Base-by-base conservation (phyloP, 1,140 invertebrate genomes). In the Heliconius congener region DNA sequence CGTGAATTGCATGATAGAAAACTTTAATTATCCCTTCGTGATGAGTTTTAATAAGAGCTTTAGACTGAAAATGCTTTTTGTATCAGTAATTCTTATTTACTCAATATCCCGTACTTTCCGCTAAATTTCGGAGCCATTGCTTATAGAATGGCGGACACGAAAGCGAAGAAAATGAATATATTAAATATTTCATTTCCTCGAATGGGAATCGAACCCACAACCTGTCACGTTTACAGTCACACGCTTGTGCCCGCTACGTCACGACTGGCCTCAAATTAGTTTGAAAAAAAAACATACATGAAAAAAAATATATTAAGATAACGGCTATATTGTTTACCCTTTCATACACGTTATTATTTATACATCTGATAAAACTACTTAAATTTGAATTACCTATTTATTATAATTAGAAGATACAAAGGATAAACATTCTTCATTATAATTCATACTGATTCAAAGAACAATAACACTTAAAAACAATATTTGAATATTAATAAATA, bases 1-100 rank as follows among this genome's bases (percentile, higher is more conserved):
- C 90, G 89, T 91, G 86, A 84, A 88, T 85, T 84, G 82, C 83
- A 87, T 87, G 84, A 91, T 87, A 77, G 81, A 83, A 86, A 91
- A 92, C 86, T 93, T 91, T 86, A 82, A 85, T 85, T 86, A 83
- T 86, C 77, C 85, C 76, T 85, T 83, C 74, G 87, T 91, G 60
- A 66, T 88, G 81, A 86, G 88, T 88, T 90, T 88, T 88, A 77
- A 80, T 75, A 76, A 73, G n/a, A 66, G 46, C 55, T 76, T 76
- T 80, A 46, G 34, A 60, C 27, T 73, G 73, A 73, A 52, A 78
- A 73, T 66, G 71, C 39, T 72, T 72, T 39, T 72, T 72, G n/a
- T 72, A 52, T 52, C 19, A 0, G 42, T 19, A 23, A 6, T 52
- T 52, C 18, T 52, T 52, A 30, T 6, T 19, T 52, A 52, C 18